Evolutionary conservation across 1,140 invertebrate species (phyloP).

Genomic region (Penaeus vannamei): DNA sequence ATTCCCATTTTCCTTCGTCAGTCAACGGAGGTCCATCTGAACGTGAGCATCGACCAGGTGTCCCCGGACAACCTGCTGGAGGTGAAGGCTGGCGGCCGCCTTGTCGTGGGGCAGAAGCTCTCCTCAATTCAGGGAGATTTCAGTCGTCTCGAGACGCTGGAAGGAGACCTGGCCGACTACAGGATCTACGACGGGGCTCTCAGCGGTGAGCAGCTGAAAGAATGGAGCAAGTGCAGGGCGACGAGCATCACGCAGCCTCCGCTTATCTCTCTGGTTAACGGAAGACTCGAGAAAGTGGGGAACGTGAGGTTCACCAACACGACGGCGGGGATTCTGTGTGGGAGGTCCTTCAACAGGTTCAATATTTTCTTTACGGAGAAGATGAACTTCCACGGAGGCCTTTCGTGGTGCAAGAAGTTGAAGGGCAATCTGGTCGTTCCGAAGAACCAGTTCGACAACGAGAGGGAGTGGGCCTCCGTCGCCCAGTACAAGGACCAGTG

Average conservation of each 20-base stretch:
- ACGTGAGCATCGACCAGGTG: background rate
- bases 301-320: constrained; percentile 9
- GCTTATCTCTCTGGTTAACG: background rate
- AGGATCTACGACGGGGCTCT: constrained; percentile 40
- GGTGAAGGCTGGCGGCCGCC: constrained; percentile 26
- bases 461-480: background rate
- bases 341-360: constrained; percentile 23
- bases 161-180: constrained; percentile 47
- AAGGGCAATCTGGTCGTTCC: constrained; percentile 48
- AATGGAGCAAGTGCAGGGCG: constrained; percentile 12
- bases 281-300: constrained; percentile 8
- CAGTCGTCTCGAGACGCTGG: constrained; percentile 35
- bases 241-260: background rate
- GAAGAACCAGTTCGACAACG: background rate
- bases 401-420: constrained; percentile 52
- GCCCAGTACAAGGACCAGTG: constrained; percentile 29
- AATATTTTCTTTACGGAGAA: constrained; percentile 51
- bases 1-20: no score
- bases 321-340: constrained; percentile 11
- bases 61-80: background rate
- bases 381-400: constrained; percentile 27
- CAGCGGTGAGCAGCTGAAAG: background rate
- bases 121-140: constrained; percentile 42
- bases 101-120: constrained; percentile 48
- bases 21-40: background rate